Percentiles rank a stretch among this genome's conserved stretches.
Evolutionary conservation across 2,113 vertebrate species (phyloP).

Genomic region (Paradoxurus hermaphroditus): DNA sequence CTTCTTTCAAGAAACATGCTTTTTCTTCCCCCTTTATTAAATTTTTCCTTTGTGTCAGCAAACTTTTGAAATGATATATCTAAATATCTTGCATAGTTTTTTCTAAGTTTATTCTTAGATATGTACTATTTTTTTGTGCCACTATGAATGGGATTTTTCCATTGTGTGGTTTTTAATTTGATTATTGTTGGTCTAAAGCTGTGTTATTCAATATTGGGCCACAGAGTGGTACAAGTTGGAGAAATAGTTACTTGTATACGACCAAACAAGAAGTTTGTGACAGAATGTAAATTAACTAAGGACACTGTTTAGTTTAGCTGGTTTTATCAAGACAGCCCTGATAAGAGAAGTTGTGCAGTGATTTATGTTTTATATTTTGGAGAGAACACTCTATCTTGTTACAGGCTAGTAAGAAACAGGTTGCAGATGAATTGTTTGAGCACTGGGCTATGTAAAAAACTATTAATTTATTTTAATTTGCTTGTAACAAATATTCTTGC

Average conservation of each 20-base stretch:
- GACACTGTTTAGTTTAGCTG: not conserved
- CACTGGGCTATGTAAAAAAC: not conserved
- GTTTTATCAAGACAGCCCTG: not conserved
- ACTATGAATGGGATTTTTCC: not conserved
- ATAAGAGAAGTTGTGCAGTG: not conserved
- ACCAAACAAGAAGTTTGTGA: not conserved
- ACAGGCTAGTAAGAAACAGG: not conserved
- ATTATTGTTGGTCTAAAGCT: not conserved
- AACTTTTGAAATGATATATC: not conserved
- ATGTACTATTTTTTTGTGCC: not conserved
- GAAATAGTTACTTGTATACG: not conserved
- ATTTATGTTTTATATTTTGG: not conserved
- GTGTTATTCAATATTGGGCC: not conserved
- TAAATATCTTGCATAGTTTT: not conserved
- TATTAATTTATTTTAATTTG: not conserved
- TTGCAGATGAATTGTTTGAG: not conserved
- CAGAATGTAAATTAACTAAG: not conserved
- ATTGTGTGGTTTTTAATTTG: not conserved
- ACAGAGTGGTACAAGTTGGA: not conserved
- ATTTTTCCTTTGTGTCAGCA: not conserved
- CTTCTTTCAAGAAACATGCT: not conserved
- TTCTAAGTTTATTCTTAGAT: not conserved
- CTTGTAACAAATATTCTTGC: not conserved
- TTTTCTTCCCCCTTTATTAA: not conserved
- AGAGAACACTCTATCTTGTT: not conserved